These are phyloP conservation scores for Erythrocebus patas DNA, from an alignment of 2,113 vertebrate species.

Conservation along the genomic window DNA sequence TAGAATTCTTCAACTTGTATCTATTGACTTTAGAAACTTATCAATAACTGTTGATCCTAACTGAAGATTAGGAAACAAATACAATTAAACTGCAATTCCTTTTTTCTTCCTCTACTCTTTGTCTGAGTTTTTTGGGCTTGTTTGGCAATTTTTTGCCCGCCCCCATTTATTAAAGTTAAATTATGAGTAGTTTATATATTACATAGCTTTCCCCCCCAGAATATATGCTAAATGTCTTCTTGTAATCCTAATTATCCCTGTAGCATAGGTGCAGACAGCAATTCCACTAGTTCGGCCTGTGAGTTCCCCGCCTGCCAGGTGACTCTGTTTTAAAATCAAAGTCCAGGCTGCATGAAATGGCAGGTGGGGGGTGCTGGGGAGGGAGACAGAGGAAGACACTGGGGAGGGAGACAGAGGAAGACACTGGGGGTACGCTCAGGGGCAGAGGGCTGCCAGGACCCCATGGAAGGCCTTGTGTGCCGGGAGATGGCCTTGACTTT, in stretches of 20 bases:
- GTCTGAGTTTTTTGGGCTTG: not conserved
- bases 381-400: rapidly evolving
- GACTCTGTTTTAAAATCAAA: not conserved
- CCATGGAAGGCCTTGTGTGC: not conserved
- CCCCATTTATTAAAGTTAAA: not conserved
- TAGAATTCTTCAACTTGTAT: not conserved
- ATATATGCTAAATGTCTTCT: not conserved
- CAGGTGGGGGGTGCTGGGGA: not conserved
- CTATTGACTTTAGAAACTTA: not conserved
- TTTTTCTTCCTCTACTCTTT: not conserved
- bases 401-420: too few species aligned
- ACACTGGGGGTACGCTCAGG: rapidly evolving
- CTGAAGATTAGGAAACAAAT: not conserved
- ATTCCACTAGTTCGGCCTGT: not conserved
- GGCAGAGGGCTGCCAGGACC: too few species aligned
- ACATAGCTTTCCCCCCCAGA: not conserved
- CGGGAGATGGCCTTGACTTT: not conserved
- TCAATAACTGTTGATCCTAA: not conserved
- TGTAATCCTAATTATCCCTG: not conserved
- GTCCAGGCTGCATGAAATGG: not conserved
- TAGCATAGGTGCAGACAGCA: not conserved
- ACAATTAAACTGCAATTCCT: not conserved
- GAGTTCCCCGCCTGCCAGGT: not conserved
- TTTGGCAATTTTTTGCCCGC: not conserved
- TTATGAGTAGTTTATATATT: not conserved